phyloP scores from a whole-genome alignment of 2,797 vertebrate species.

The Xyrichtys novacula region DNA sequence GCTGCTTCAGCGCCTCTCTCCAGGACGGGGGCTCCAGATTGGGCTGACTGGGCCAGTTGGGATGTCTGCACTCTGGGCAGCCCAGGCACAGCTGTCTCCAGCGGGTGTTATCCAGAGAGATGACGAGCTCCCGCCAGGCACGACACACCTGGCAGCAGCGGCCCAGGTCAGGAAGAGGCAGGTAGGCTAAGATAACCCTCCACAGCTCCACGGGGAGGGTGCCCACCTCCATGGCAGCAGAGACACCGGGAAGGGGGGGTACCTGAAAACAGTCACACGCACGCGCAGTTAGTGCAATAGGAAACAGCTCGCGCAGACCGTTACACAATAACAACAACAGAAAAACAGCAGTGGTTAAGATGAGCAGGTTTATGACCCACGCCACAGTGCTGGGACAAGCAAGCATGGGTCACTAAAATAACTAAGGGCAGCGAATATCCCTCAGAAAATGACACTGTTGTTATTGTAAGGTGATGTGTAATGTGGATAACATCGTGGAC shows the following conservation, averaged over 20 bases:
- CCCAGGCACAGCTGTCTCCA: slow-evolving; percentile 92
- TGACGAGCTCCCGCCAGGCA: slow-evolving; percentile 90
- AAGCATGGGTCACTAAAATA: background rate
- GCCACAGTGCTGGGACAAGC: background rate
- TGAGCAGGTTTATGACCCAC: too few relatives aligned
- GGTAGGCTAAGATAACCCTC: slow-evolving; percentile 90
- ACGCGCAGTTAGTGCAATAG: slow-evolving; percentile 24
- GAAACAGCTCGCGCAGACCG: slow-evolving; percentile 15
- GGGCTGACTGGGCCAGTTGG: slow-evolving; percentile 92
- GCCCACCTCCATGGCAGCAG: slow-evolving; percentile 85
- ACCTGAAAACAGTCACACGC: slow-evolving; percentile 52
- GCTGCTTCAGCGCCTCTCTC: slow-evolving; percentile 91
- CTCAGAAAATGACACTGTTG: background rate
- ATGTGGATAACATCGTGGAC: too few relatives aligned
- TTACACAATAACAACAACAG: slow-evolving; percentile 35
- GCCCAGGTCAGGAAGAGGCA: slow-evolving; percentile 89
- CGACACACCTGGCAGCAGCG: slow-evolving; percentile 92
- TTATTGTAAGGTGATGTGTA: background rate
- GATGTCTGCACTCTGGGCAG: slow-evolving; percentile 88
- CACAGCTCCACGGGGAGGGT: slow-evolving; percentile 89
- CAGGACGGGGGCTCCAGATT: slow-evolving; percentile 87
- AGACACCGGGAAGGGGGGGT: slow-evolving; percentile 33
- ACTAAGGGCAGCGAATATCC: background rate
- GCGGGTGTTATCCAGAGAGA: slow-evolving; percentile 92
- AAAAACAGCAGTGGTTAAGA: background rate